Conservation (phyloP, 2,888 invertebrate genomes). For the Erebia ligea region DNA sequence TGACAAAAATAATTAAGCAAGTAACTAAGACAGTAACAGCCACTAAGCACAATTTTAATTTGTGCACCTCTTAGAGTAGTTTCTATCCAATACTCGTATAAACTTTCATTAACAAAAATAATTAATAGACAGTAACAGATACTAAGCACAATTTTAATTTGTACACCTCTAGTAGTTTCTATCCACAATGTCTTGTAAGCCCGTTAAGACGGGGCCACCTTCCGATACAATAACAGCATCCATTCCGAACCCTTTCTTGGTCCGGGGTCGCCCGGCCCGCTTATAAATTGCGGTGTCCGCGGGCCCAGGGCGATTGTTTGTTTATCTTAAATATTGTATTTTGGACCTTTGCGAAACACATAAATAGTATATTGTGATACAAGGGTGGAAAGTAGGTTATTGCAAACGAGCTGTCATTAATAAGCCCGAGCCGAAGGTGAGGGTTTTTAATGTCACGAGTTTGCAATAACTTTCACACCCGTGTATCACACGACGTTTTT, state of each 20-base stretch:
- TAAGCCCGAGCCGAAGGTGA: too few relatives aligned
- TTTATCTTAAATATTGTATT: slow-evolving; percentile 60
- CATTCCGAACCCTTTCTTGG: slow-evolving; percentile 72
- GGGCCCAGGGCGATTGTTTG: slow-evolving; percentile 56
- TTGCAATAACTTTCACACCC: too few relatives aligned
- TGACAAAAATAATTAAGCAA: too few relatives aligned
- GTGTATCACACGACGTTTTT: too few relatives aligned
- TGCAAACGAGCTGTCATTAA: too few relatives aligned
- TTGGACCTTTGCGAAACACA: slow-evolving; percentile 34
- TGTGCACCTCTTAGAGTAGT: slow-evolving; percentile 31
- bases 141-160: not conserved
- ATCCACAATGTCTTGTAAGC: slow-evolving; percentile 31
- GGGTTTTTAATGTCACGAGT: too few relatives aligned
- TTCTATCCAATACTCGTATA: not conserved
- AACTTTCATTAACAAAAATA: not conserved
- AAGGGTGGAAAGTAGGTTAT: too few relatives aligned
- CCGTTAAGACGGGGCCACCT: slow-evolving; percentile 71
- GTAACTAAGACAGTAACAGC: not conserved
- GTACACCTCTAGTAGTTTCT: slow-evolving; percentile 29
- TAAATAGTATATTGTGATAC: too few relatives aligned
- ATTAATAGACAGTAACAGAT: not conserved
- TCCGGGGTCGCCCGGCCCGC: slow-evolving; percentile 54
- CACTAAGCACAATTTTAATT: not conserved
- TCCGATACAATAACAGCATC: slow-evolving; percentile 81
- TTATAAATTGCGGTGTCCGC: slow-evolving; percentile 81